Evolutionary conservation across 2,888 invertebrate genomes (phyloP).

Genomic region (Ptychoptera contaminata): DNA sequence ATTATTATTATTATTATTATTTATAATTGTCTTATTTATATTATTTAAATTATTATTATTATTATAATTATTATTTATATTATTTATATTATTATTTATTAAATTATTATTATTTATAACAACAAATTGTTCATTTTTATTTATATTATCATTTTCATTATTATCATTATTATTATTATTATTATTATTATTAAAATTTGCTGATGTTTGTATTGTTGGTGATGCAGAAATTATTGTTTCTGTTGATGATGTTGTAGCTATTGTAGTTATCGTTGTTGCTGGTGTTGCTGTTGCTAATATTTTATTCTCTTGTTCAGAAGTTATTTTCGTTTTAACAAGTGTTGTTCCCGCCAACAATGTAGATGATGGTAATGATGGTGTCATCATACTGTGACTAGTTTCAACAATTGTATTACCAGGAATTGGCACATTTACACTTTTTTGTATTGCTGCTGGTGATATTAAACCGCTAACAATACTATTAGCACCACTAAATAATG

Average conservation of each 20-base stretch:
- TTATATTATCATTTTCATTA: constrained; percentile 6
- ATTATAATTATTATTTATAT: background rate
- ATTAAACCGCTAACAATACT: too few species aligned
- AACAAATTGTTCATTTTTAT: background rate
- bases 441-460: too few species aligned
- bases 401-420: too few species aligned
- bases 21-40: constrained; percentile 1
- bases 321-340: background rate
- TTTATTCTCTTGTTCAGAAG: too few species aligned
- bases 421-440: too few species aligned
- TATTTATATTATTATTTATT: constrained; percentile 1
- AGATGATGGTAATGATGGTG: too few species aligned
- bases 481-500: too few species aligned
- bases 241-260: background rate
- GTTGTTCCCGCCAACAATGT: too few species aligned
- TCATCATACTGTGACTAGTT: too few species aligned
- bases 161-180: constrained; percentile 3
- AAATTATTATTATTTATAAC: background rate
- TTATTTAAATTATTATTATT: constrained; percentile 2
- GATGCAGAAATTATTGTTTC: background rate
- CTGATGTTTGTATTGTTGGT: background rate
- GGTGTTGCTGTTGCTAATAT: constrained; percentile 1
- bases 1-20: background rate
- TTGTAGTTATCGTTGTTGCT: constrained; percentile 1
- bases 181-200: too few species aligned